Percentiles rank a stretch among this genome's conserved stretches.
phyloP scores from a whole-genome alignment of 1,140 invertebrate species.

The Microplitis demolitor region DNA sequence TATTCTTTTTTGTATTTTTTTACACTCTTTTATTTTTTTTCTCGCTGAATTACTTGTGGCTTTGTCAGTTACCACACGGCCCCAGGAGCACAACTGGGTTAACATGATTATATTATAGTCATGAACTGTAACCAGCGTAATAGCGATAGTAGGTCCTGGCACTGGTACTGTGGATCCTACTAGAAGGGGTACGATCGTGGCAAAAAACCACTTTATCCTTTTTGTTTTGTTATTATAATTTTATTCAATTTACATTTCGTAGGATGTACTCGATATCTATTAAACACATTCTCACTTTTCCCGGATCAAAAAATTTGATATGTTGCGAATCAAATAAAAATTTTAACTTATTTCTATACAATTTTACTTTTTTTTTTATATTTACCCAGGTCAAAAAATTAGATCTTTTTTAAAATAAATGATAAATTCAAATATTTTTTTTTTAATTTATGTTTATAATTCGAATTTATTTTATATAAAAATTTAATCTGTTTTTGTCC shows the following conservation, averaged over 20 bases:
- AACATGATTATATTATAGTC: slow-evolving; percentile 34
- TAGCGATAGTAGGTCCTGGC: slow-evolving; percentile 19
- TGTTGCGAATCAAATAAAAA: no score
- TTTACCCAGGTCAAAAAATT: no score
- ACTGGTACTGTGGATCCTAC: not conserved
- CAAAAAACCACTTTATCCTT: slow-evolving; percentile 20
- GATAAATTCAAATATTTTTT: no score
- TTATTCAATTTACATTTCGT: slow-evolving; percentile 16
- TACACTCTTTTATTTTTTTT: slow-evolving; percentile 6
- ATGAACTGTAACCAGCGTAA: slow-evolving; percentile 21
- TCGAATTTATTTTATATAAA: no score
- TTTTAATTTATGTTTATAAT: no score
- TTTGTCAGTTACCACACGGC: slow-evolving; percentile 18
- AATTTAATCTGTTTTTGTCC: no score
- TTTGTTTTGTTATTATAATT: slow-evolving; percentile 18
- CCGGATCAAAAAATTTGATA: not conserved
- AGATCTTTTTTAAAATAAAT: no score
- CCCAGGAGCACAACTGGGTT: slow-evolving; percentile 29
- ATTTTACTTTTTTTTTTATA: no score
- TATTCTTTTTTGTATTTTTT: not conserved
- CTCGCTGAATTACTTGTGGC: slow-evolving; percentile 4
- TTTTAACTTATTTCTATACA: no score
- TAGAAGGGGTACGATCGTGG: not conserved
- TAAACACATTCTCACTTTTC: not conserved
- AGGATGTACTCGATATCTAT: not conserved